Evolutionary conservation across 37 sponge, comb jelly and placozoan species (phyloP), one percentile per base, ranked within the genome.

Genomic region (Halisarca cf. caerulea): DNA sequence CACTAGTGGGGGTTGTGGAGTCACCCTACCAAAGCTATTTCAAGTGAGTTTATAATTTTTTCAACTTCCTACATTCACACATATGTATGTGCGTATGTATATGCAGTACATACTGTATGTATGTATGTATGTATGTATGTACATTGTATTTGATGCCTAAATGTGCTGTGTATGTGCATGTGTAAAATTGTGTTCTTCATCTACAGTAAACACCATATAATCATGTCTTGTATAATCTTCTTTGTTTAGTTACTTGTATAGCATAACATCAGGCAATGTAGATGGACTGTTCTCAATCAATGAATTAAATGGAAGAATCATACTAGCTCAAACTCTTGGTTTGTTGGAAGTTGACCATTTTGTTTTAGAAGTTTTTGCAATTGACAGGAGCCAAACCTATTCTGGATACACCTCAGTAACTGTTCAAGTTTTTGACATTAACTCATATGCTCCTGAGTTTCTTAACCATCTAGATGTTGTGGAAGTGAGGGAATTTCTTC

Each of bases 1-100:
- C 3, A 24, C 24, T 39, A 41, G 77, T 74, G 20, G 77, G 77
- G 23, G 24, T 7, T 42, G 77, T 74, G 1, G 2, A 21, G 15
- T 74, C 77, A 4, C 77, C 77, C 9, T 74, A 74, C 36, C 77
- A 74, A 21, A 24, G 18, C 2, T 74, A 74, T 40, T 74, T 74
- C 44, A 74, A 7, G 77, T 74, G 45, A 74, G 77, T 8, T n/a
- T n/a, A 74, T 21, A 2, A 74, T 74, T 74, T 3, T 3, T 21
- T 7, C 2, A 36, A 2, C 2, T 28, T 69, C 27, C 7, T 64
- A 23, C 66, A 64, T 64, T 8, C 66, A 23, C 15, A 61, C 64
- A 23, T 61, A 61, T 23, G 64, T 61, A 61, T 61, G 64, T 61
- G 23, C 30, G 24, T 61, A 61, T 21, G 30, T 27, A 20, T 7